Percentiles rank a stretch among this genome's conserved stretches.
Evolutionary conservation across 2,797 vertebrate species (phyloP).

Genomic region (Esox lucius): DNA sequence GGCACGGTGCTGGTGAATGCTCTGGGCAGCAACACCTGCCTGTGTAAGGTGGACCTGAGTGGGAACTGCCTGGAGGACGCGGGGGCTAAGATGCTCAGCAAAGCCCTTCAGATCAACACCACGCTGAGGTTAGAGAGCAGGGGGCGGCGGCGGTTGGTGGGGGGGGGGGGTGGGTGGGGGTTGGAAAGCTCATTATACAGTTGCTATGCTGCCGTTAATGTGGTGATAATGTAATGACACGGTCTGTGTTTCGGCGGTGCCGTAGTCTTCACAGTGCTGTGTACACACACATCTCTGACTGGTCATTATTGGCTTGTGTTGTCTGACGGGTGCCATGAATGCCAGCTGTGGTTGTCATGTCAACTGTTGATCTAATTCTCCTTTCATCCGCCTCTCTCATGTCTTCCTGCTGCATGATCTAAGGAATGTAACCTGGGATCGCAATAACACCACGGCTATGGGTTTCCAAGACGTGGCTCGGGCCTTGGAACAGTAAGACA

Average conservation of each 20-base stretch:
- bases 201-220: conserved; percentile 23
- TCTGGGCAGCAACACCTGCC: conserved; percentile 87
- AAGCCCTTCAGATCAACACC: conserved; percentile 85
- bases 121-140: conserved; percentile 65
- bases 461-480: conserved; percentile 89
- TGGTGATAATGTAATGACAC: conserved; percentile 26
- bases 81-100: conserved; percentile 91
- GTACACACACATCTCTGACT: background rate
- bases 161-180: background rate
- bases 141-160: background rate
- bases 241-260: background rate
- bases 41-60: conserved; percentile 87
- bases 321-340: background rate
- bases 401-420: conserved; percentile 13
- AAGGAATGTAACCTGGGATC: conserved; percentile 91
- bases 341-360: background rate
- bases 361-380: background rate
- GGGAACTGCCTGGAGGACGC: conserved; percentile 89
- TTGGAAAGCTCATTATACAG: conserved; percentile 30
- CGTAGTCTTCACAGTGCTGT: background rate
- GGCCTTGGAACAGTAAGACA: conserved; percentile 88
- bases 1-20: conserved; percentile 89
- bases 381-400: background rate
- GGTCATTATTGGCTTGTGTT: background rate
- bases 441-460: conserved; percentile 84